These are phyloP conservation scores for Cantharis rufa DNA, from an alignment of 2,888 invertebrate genomes.

Conservation along the genomic window DNA sequence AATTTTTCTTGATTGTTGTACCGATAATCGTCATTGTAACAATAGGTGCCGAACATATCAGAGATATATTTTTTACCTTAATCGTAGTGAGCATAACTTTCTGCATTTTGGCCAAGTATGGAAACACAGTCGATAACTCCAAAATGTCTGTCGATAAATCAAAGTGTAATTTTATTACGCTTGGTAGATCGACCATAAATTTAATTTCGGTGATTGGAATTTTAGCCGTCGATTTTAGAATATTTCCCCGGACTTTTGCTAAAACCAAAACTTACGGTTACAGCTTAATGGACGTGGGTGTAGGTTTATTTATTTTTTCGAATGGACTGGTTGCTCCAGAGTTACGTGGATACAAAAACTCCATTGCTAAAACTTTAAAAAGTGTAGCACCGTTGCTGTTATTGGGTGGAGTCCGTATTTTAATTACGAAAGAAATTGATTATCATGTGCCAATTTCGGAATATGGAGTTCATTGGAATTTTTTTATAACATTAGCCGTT, in stretches of 20 bases:
- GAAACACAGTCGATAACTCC: not conserved
- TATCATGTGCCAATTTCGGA: slow-evolving; percentile 91
- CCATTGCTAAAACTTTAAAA: slow-evolving; percentile 49
- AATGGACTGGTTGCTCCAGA: slow-evolving; percentile 77
- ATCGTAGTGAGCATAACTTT: slow-evolving; percentile 29
- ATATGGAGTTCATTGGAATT: slow-evolving; percentile 98
- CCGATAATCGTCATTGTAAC: slow-evolving; percentile 64
- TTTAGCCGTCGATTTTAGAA: slow-evolving; percentile 89
- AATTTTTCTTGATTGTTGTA: slow-evolving; percentile 62
- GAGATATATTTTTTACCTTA: slow-evolving; percentile 34
- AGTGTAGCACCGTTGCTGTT: slow-evolving; percentile 58
- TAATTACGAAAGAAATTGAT: slow-evolving; percentile 66
- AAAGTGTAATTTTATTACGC: slow-evolving; percentile 61
- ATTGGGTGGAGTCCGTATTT: slow-evolving; percentile 67
- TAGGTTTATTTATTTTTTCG: slow-evolving; percentile 82
- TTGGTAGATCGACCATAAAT: slow-evolving; percentile 71
- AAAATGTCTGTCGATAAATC: not conserved
- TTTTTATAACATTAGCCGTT: slow-evolving; percentile 90
- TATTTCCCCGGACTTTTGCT: slow-evolving; percentile 83
- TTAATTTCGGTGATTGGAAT: slow-evolving; percentile 80
- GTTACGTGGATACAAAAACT: slow-evolving; percentile 47
- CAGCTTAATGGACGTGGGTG: slow-evolving; percentile 94
- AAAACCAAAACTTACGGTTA: slow-evolving; percentile 88
- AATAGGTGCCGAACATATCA: slow-evolving; percentile 55
- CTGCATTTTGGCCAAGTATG: slow-evolving; percentile 11